Evolutionary conservation across 2,113 vertebrate species (phyloP).

Genomic region (Galbula dea): DNA sequence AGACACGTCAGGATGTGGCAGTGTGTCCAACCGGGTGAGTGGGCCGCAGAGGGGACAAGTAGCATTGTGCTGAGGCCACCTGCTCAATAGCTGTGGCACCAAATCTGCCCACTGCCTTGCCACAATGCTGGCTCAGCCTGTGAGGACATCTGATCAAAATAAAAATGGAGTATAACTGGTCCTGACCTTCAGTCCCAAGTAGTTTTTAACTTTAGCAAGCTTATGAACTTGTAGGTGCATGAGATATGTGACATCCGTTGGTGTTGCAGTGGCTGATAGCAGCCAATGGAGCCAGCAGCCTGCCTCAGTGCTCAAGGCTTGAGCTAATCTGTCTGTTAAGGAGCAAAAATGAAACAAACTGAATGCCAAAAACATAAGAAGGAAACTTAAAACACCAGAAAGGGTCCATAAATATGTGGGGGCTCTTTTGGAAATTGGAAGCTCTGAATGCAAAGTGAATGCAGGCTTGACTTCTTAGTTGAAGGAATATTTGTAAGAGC

Average conservation of each 20-base stretch:
- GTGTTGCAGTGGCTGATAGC: background rate
- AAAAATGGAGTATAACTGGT: background rate
- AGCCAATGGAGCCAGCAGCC: background rate
- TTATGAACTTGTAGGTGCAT: background rate
- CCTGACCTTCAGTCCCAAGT: background rate
- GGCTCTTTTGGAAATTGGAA: background rate
- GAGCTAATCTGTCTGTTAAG: background rate
- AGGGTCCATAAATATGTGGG: background rate
- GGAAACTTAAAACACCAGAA: background rate
- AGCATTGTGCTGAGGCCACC: background rate
- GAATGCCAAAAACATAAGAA: background rate
- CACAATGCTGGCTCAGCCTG: fast-evolving
- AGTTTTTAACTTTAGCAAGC: background rate
- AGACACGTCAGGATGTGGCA: fast-evolving
- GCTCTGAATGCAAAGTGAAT: background rate
- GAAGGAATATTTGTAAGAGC: background rate
- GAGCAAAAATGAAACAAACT: background rate
- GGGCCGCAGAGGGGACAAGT: background rate
- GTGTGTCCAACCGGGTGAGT: fast-evolving
- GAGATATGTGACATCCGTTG: background rate
- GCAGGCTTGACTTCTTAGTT: background rate
- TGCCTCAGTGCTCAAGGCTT: background rate
- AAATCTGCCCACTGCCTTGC: background rate
- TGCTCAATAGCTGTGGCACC: background rate
- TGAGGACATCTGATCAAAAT: background rate